Percentiles rank a stretch among this genome's conserved stretches.
Conservation (phyloP, 2,888 invertebrate species). For the Venusia cambrica region DNA sequence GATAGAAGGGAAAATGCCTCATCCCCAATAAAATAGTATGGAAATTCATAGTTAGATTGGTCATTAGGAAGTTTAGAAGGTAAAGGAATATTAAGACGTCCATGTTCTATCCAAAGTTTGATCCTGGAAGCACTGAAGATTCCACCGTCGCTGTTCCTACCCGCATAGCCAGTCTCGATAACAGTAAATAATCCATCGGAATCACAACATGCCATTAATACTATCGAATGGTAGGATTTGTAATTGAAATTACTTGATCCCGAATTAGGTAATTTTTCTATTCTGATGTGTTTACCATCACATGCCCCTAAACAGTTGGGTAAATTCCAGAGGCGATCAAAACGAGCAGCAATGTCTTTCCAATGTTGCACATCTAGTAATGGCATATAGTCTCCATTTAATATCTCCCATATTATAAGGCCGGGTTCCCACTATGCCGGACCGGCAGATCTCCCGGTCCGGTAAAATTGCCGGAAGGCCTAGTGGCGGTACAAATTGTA, state of each 20-base stretch:
- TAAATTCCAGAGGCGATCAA: conserved; percentile 8
- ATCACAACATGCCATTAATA: conserved; percentile 21
- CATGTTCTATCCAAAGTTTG: conserved; percentile 14
- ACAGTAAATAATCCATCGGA: conserved; percentile 18
- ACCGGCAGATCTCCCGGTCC: conserved; percentile 32
- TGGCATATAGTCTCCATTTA: conserved; percentile 9
- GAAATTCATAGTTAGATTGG: conserved; percentile 11
- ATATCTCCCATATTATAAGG: conserved; percentile 8
- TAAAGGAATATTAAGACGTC: conserved; percentile 14
- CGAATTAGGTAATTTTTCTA: conserved; percentile 12
- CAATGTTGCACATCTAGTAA: conserved; percentile 6
- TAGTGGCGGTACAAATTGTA: too few relatives aligned
- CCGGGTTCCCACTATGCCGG: too few relatives aligned
- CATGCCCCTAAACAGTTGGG: conserved; percentile 10
- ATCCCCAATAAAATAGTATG: conserved; percentile 12
- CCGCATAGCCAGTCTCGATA: conserved; percentile 18
- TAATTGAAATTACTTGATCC: conserved; percentile 8
- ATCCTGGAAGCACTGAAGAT: conserved; percentile 16
- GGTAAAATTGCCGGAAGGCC: too few relatives aligned
- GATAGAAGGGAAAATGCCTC: conserved; percentile 7
- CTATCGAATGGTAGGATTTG: conserved; percentile 6
- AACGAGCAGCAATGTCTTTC: conserved; percentile 7
- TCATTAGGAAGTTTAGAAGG: conserved; percentile 13
- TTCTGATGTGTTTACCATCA: conserved; percentile 12
- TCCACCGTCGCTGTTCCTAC: conserved; percentile 14